Evolutionary conservation across 1,140 invertebrate genomes (phyloP), one percentile per base, ranked within the genome.

Genomic region (Lasaia peninsularis): DNA sequence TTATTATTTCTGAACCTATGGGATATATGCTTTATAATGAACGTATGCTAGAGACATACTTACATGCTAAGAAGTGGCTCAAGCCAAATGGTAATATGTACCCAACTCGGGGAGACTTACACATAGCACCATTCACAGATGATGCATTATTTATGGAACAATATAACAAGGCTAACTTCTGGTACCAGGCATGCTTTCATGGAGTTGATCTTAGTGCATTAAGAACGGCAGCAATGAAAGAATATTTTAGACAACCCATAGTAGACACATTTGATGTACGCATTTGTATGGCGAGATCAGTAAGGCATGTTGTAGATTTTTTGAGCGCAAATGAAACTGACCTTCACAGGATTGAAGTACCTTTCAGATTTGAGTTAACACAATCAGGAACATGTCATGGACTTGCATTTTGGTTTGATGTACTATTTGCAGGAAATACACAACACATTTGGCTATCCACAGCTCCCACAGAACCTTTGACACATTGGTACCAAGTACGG

Each of bases 1-100:
- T 98, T 24, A 99, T 99, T 71, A 98, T 99, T 62, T 99, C 98
- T 7, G 98, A 99, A 89, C 98, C 98, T 0, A 99, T 99, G 98
- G 98, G 98, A 21, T 99, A 99, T 77, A 99, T 99, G 98, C 90
- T 99, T 9, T 99, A 99, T 78, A 99, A 99, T 90, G 98, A 99
- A 89, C 92, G 98, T 67, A 99, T 99, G 98, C 90, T 99, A 62
- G 98, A 99, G 91, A 99, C 98, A 4, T 99, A 98, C 90, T 90
- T 99, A 44, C 98, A 99, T 91, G 98, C 98, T 2, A 98, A 99
- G 79, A 99, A 99, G 80, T 99, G 98, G 97, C 91, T 99, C 10
- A 95, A 94, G 89, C 95, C 96, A 50, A 94, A 94, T 80, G 97
- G 97, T 21, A 93, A 93, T 70, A 99, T 99, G 98, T 99, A 98